Conservation (phyloP, 2,888 invertebrate species). For the Argyresthia goedartella region DNA sequence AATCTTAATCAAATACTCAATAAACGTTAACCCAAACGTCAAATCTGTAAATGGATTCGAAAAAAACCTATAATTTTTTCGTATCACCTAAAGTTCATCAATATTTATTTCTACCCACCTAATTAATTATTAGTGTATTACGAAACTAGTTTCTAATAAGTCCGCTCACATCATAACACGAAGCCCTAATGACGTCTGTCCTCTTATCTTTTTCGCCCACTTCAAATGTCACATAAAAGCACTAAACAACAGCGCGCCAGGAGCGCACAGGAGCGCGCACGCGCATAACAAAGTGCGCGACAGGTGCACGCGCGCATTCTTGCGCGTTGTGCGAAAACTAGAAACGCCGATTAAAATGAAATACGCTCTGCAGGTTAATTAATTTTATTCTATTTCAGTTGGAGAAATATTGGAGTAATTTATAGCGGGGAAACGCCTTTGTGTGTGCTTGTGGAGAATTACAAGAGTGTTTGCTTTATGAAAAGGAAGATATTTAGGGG, state of each 20-base stretch:
- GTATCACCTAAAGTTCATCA: too few relatives aligned
- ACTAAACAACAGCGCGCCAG: background rate
- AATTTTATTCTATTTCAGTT: constrained; percentile 32
- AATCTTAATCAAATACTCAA: too few relatives aligned
- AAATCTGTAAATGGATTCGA: too few relatives aligned
- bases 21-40: too few relatives aligned
- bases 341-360: constrained; percentile 52
- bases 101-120: too few relatives aligned
- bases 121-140: too few relatives aligned
- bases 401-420: constrained; percentile 59
- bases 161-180: background rate
- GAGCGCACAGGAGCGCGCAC: background rate
- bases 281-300: constrained; percentile 39
- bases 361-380: constrained; percentile 49
- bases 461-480: too few relatives aligned
- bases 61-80: too few relatives aligned
- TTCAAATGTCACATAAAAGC: background rate
- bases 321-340: constrained; percentile 38
- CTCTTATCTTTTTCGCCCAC: too few relatives aligned
- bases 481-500: too few relatives aligned
- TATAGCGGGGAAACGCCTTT: constrained; percentile 20
- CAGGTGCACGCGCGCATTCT: constrained; percentile 47
- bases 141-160: too few relatives aligned
- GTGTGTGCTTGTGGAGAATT: too few relatives aligned
- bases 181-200: background rate